Percentiles rank a stretch among this genome's conserved stretches.
Evolutionary conservation across 2,797 vertebrate species (phyloP).

Genomic region (Myotis vivesi): DNA sequence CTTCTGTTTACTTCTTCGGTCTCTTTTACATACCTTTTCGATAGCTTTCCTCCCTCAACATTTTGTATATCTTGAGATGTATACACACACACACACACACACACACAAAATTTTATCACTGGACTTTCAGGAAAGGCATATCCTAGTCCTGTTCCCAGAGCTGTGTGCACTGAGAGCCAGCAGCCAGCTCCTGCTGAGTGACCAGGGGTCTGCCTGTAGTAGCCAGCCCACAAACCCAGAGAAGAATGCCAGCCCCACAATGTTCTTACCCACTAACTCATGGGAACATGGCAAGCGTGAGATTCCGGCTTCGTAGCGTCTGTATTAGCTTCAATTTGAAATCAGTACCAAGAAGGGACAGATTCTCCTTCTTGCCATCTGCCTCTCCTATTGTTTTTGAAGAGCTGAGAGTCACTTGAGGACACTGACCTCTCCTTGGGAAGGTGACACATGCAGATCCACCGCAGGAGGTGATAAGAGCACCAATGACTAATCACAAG

Average conservation of each 20-base stretch:
- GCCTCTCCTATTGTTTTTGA: background rate
- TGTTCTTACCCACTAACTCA: background rate
- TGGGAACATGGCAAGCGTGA: background rate
- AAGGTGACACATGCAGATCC: background rate
- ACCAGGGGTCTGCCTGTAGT: background rate
- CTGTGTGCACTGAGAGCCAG: background rate
- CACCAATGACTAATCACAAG: background rate
- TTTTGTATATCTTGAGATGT: background rate
- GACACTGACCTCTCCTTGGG: background rate
- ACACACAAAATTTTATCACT: background rate
- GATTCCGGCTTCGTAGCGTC: background rate
- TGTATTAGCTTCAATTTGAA: background rate
- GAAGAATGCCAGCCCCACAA: background rate
- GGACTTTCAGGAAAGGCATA: background rate
- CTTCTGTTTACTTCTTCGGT: background rate
- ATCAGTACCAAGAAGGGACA: background rate
- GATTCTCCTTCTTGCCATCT: background rate
- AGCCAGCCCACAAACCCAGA: background rate
- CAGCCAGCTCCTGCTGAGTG: background rate
- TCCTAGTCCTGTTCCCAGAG: background rate
- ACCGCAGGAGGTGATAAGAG: rapidly evolving
- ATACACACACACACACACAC: background rate
- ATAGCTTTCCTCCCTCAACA: background rate
- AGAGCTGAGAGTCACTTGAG: background rate
- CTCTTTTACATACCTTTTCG: background rate